A percentile compares a stretch with the other conserved stretches of the same genome.
phyloP scores from a whole-genome alignment of 2,888 invertebrate species.

The Clivina fossor region DNA sequence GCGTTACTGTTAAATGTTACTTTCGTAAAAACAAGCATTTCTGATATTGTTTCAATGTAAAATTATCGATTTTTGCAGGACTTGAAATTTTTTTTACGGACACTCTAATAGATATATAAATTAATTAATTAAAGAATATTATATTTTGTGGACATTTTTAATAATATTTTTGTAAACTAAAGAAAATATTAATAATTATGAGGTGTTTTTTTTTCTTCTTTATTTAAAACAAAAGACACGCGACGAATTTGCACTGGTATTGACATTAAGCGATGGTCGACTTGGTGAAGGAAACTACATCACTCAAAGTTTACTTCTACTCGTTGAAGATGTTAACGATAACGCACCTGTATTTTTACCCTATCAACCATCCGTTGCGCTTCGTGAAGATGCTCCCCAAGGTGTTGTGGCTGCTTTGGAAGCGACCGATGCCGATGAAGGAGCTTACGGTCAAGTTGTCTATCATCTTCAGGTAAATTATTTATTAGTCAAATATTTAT shows the following conservation, averaged over 20 bases:
- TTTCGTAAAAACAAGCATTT: background rate
- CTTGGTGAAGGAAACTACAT: slow-evolving; percentile 85
- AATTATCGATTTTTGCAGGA: too few species aligned
- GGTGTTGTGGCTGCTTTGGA: slow-evolving; percentile 77
- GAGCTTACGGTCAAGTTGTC: slow-evolving; percentile 88
- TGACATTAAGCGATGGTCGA: slow-evolving; percentile 86
- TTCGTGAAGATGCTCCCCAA: slow-evolving; percentile 77
- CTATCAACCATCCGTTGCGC: slow-evolving; percentile 78
- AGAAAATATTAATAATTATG: too few species aligned
- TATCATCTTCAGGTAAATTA: slow-evolving; percentile 69
- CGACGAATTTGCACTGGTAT: slow-evolving; percentile 85
- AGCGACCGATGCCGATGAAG: slow-evolving; percentile 88
- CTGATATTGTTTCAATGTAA: too few species aligned
- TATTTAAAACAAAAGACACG: too few species aligned
- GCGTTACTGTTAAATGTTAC: too few species aligned
- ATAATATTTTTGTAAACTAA: too few species aligned
- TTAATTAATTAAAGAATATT: too few species aligned
- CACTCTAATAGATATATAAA: too few species aligned
- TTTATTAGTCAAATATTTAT: too few species aligned
- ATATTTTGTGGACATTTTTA: too few species aligned
- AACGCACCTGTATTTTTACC: slow-evolving; percentile 86
- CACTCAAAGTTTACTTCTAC: slow-evolving; percentile 82
- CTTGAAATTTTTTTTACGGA: too few species aligned
- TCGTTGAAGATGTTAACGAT: slow-evolving; percentile 91
- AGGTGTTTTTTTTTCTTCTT: slow-evolving; percentile 45